Base-by-base conservation (phyloP, 2,113 vertebrate genomes). In the Cyprinus carpio region DNA sequence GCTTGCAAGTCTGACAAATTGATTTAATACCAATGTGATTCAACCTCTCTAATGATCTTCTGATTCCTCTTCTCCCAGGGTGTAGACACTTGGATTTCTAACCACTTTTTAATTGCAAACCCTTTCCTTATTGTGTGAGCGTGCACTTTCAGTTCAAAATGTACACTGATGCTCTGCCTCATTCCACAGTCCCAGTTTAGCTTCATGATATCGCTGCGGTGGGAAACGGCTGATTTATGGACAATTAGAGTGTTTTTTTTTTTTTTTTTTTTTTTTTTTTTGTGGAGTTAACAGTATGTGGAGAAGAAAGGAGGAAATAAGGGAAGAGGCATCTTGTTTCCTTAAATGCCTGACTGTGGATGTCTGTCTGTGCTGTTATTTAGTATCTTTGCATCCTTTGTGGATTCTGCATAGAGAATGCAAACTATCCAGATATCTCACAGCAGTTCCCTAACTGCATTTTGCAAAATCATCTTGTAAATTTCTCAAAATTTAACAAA, bases 11-110 rank as follows among this genome's bases (percentile, higher is more conserved):
- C 93, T 95, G 94, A 94, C 93, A 93, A 95, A 95, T 93, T 94
- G 92, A 95, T 94, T 93, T 94, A 94, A 93, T 93, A 93, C 89
- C 90, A 91, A 92, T 93, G 92, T 89, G 91, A 91, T 92, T 94
- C 90, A 92, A 88, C 86, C 87, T 93, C 90, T 85, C 91, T 93
- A 92, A 93, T 94, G 92, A 90, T 87, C 86, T 89, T 90, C 54
- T 10, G 85, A 89, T 88, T 87, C 12, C 91, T 88, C 90, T 89
- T 85, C 87, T 92, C 88, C 87, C 87, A 76, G 64, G 77, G 25
- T 25, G 15, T 8, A 71, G 46, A 62, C 7, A 4, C 46, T 71
- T 34, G 34, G 64, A 69, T 71, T 71, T 71, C 27, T 72, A 82
- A 82, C 29, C 64, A 71, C 49, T 72, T 34, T 71, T 72, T 72